Conservation (phyloP, 1,140 invertebrate species). For the Trichonephila inaurata region DNA sequence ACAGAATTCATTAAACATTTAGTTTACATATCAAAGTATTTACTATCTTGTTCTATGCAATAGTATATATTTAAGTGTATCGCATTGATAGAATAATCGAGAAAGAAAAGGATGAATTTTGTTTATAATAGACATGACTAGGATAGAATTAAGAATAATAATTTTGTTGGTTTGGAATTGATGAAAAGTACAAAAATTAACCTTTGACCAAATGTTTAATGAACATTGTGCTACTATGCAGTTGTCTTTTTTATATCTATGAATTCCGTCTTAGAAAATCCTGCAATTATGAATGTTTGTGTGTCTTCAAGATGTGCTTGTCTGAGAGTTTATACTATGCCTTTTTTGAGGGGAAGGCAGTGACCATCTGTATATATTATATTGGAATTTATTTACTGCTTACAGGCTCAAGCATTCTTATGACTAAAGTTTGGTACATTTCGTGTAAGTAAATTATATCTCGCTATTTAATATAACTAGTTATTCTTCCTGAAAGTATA, state of each 20-base stretch:
- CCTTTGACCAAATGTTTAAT: background rate
- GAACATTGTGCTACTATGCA: background rate
- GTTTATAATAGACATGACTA: background rate
- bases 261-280: background rate
- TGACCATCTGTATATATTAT: too few relatives aligned
- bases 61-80: too few relatives aligned
- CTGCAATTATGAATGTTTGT: background rate
- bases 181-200: background rate
- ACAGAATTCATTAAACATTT: background rate
- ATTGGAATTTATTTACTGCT: too few relatives aligned
- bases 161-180: background rate
- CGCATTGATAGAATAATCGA: background rate
- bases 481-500: too few relatives aligned
- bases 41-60: background rate
- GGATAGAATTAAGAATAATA: background rate
- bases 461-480: too few relatives aligned
- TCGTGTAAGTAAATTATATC: too few relatives aligned
- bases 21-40: slow-evolving; percentile 11
- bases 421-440: too few relatives aligned
- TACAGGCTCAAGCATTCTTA: too few relatives aligned
- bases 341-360: background rate
- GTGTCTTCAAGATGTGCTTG: background rate
- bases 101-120: too few relatives aligned
- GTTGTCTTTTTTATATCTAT: background rate
- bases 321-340: background rate